Evolutionary conservation across 2,113 vertebrate genomes (phyloP), one percentile per base, ranked within the genome.

Genomic region (Sinosuthora webbiana): DNA sequence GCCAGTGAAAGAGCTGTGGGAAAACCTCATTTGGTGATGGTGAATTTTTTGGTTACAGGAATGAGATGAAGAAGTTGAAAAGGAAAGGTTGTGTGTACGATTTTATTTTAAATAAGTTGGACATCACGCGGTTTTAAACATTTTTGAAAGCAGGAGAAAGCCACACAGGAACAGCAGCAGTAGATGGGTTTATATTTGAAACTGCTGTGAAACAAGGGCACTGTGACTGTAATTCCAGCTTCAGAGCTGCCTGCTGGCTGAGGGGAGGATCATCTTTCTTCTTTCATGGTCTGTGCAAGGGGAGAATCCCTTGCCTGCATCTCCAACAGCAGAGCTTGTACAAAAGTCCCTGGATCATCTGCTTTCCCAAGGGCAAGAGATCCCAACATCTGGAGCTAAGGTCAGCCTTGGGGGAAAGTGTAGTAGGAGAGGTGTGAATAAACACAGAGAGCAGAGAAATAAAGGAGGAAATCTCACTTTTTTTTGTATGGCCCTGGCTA

Each of bases 211-310:
- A 90, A 80, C 41, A 91, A 90, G 70, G 75, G 31, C 75, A 56
- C 88, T 69, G 49, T 82, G 90, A 87, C 95, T 93, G 94, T 87
- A 83, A 76, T 88, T 83, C 73, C 90, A 83, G 67, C 87, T 91
- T 85, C 71, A 87, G 76, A 79, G 82, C 83, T 76, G 85, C 49
- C 53, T 91, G 25, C 57, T 96, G 74, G 37, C n/a, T 79, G 50
- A 64, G 37, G 53, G 57, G 37, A 90, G 44, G 78, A 65, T 89
- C 70, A 35, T 62, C 92, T 90, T 84, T 70, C 68, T 76, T 65
- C 60, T 87, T 75, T 79, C 5, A 0, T 23, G 37, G 87, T 70
- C 64, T 82, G 25, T 79, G 82, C 82, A 80, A 86, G 71, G 37
- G 57, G 53, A 95, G 82, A 91, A 85, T 76, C 62, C 33, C n/a